phyloP scores from a whole-genome alignment of 2,113 vertebrate species.

The Leptobrachium ailaonicum region DNA sequence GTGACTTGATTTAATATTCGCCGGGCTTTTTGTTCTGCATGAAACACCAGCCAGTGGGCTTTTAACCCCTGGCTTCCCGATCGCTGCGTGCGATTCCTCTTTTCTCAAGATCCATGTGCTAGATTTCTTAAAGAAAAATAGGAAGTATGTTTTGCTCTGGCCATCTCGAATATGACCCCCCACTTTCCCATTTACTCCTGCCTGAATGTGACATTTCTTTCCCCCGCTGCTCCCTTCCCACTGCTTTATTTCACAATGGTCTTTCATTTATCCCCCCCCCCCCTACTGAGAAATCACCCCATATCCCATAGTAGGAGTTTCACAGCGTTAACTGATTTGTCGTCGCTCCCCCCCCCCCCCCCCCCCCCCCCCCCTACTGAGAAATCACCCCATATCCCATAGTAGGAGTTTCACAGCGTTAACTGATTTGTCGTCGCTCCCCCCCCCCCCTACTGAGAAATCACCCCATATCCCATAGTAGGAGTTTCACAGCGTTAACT shows the following conservation, averaged over 20 bases:
- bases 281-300: background rate
- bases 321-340: background rate
- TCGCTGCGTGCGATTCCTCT: background rate
- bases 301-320: background rate
- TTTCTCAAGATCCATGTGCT: background rate
- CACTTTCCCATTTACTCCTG: background rate
- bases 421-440: too few species aligned
- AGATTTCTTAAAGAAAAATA: background rate
- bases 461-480: too few species aligned
- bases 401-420: too few species aligned
- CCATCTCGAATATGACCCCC: background rate
- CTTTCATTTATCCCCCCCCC: background rate
- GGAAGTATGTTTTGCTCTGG: background rate
- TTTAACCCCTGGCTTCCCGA: background rate
- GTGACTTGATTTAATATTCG: constrained; percentile 26
- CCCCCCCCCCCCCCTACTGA: too few species aligned
- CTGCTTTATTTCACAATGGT: background rate
- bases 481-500: too few species aligned
- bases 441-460: too few species aligned
- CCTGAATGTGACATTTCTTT: background rate
- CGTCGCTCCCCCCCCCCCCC: background rate
- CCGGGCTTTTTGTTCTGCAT: constrained; percentile 18
- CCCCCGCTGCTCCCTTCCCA: background rate
- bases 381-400: too few species aligned
- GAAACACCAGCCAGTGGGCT: background rate